Percentiles rank a stretch among this genome's conserved stretches.
Conservation (phyloP, 2,113 vertebrate species). For the Corythaixoides concolor region DNA sequence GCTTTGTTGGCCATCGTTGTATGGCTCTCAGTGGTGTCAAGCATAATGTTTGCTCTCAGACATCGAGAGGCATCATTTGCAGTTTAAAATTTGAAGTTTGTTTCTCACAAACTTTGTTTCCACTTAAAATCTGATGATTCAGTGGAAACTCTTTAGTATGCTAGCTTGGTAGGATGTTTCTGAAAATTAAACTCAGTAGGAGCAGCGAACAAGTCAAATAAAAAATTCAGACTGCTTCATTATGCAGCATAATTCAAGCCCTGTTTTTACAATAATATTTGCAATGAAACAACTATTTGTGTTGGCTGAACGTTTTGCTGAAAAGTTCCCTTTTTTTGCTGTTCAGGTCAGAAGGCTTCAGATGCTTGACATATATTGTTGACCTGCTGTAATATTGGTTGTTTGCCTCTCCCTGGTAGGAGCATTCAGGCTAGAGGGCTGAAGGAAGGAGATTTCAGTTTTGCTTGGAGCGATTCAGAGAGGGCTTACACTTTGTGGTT, state of each 20-base stretch:
- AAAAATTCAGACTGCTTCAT: not conserved
- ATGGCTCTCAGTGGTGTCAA: not conserved
- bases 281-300: not conserved
- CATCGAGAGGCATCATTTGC: not conserved
- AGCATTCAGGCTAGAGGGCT: not conserved
- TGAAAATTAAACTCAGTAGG: not conserved
- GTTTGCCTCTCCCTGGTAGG: not conserved
- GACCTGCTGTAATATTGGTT: not conserved
- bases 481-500: not conserved
- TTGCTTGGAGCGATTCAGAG: not conserved
- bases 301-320: not conserved
- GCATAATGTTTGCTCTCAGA: rapidly evolving
- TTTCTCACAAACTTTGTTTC: not conserved
- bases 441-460: not conserved
- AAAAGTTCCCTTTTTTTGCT: not conserved
- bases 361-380: not conserved
- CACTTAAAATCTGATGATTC: not conserved
- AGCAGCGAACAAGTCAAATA: not conserved
- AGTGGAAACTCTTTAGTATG: not conserved
- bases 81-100: not conserved
- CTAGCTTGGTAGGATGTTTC: not conserved
- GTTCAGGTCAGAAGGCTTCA: not conserved
- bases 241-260: not conserved
- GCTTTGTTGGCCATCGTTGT: not conserved
- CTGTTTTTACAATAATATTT: not conserved